phyloP scores from a whole-genome alignment of 2,113 vertebrate species.

The Calidris pugnax region DNA sequence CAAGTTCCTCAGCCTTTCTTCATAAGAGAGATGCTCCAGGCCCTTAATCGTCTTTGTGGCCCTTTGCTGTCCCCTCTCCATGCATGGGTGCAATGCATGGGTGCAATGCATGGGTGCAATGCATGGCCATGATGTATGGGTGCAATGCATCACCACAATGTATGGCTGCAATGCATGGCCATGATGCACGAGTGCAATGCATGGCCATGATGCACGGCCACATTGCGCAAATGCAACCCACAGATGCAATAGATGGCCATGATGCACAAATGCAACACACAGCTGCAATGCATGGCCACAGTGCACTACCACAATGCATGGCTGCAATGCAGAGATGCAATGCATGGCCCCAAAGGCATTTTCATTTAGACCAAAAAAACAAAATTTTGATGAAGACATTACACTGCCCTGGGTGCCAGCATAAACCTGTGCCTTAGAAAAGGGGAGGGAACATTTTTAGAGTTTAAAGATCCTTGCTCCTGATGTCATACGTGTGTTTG shows the following conservation, averaged over 20 bases:
- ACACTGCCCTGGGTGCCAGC: neutral
- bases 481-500: rapidly evolving
- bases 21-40: too few species aligned
- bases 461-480: neutral
- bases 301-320: too few species aligned
- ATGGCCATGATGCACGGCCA: rapidly evolving
- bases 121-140: too few species aligned
- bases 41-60: too few species aligned
- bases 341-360: neutral
- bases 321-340: neutral
- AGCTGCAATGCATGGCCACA: too few species aligned
- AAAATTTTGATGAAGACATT: slow-evolving; percentile 9
- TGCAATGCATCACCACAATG: too few species aligned
- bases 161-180: rapidly evolving
- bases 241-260: neutral
- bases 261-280: neutral
- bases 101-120: too few species aligned
- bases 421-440: neutral
- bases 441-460: neutral
- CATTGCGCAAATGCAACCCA: too few species aligned
- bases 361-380: neutral
- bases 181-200: neutral
- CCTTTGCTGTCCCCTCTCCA: too few species aligned
- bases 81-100: too few species aligned
- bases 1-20: too few species aligned